Percentiles rank a stretch among this genome's conserved stretches.
These are phyloP conservation scores for Euproctis similis DNA, from an alignment of 2,888 invertebrate genomes.

Conservation along the genomic window DNA sequence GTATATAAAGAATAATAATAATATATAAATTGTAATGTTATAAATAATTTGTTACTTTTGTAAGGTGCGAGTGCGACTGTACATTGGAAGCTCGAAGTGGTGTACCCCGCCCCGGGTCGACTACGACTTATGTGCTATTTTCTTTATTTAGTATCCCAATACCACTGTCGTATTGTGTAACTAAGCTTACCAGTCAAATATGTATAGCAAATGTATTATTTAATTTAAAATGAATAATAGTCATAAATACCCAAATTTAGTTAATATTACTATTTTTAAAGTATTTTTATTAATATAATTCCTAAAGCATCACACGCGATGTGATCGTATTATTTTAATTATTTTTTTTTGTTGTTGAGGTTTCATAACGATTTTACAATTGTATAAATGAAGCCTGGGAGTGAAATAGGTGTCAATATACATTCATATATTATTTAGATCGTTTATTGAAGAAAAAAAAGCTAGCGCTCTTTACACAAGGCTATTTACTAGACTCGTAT, in stretches of 20 bases:
- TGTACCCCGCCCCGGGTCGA: conserved; percentile 32
- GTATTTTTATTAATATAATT: conserved; percentile 47
- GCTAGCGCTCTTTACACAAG: conserved; percentile 25
- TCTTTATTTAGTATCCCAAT: conserved; percentile 66
- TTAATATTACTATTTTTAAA: conserved; percentile 65
- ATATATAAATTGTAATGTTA: conserved; percentile 51
- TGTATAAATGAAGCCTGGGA: conserved; percentile 37
- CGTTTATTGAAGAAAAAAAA: too few relatives aligned
- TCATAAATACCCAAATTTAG: conserved; percentile 76
- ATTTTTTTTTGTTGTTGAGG: conserved; percentile 48
- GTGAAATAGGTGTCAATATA: conserved; percentile 39
- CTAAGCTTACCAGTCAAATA: conserved; percentile 74
- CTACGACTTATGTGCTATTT: conserved; percentile 67
- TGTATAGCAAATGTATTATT: conserved; percentile 70
- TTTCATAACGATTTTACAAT: conserved; percentile 38
- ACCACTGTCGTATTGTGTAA: conserved; percentile 66
- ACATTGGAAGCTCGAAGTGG: conserved; percentile 44
- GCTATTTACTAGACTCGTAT: conserved; percentile 26
- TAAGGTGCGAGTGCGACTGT: conserved; percentile 62
- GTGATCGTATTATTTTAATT: conserved; percentile 58
- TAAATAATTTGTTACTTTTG: conserved; percentile 67
- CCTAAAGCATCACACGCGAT: conserved; percentile 63
- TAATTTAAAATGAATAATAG: conserved; percentile 73
- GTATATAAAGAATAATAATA: conserved; percentile 70
- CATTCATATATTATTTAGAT: conserved; percentile 33